A percentile compares a stretch with the other conserved stretches of the same genome.
phyloP scores from a whole-genome alignment of 2,888 invertebrate species.

The Orthonevra nobilis region DNA sequence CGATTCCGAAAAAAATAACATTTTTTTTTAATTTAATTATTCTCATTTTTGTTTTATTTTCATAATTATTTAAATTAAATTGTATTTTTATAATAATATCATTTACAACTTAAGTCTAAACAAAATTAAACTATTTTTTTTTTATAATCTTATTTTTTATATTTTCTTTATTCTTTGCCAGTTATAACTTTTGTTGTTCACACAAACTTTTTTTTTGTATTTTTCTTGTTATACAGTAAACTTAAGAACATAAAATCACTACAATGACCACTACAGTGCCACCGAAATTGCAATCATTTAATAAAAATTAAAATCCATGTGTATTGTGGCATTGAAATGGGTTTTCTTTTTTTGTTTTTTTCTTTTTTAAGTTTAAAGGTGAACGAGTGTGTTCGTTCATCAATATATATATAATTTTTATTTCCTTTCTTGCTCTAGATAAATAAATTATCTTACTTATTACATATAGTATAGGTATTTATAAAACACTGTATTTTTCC shows the following conservation, averaged over 20 bases:
- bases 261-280: constrained; percentile 64
- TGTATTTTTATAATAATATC: constrained; percentile 77
- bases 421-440: constrained; percentile 48
- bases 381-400: constrained; percentile 45
- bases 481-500: constrained; percentile 67
- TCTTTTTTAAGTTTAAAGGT: constrained; percentile 41
- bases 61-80: constrained; percentile 73
- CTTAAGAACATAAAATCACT: constrained; percentile 66
- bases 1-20: no score
- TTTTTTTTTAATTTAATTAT: constrained; percentile 65
- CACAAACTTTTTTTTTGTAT: constrained; percentile 31
- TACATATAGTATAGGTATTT: constrained; percentile 62
- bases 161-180: constrained; percentile 19
- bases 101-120: constrained; percentile 79
- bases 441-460: constrained; percentile 70
- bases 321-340: constrained; percentile 53
- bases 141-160: constrained; percentile 17
- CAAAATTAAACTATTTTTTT: constrained; percentile 70
- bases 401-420: constrained; percentile 24
- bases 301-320: constrained; percentile 26
- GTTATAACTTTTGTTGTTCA: constrained; percentile 48
- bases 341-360: constrained; percentile 36
- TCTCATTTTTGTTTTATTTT: constrained; percentile 69
- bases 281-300: constrained; percentile 58
- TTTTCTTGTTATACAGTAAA: constrained; percentile 37